Conservation (phyloP, 2,797 vertebrate species). For the Brachyalestes nurse region DNA sequence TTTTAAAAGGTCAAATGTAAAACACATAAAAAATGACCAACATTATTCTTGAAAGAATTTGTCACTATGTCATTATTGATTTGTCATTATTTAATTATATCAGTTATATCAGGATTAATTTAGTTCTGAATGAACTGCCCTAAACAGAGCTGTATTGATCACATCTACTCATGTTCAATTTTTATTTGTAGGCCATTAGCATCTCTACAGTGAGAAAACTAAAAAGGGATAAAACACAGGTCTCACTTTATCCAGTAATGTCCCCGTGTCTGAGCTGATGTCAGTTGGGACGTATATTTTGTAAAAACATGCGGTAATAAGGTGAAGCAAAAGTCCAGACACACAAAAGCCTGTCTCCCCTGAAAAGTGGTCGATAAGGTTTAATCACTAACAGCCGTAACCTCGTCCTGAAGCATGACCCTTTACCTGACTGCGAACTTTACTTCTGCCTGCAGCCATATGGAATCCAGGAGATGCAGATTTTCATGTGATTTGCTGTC, state of each 20-base stretch:
- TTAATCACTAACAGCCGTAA: conserved; percentile 52
- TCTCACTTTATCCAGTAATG: neutral
- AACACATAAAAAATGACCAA: too few species aligned
- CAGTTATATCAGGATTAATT: too few species aligned
- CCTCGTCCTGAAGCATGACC: conserved; percentile 65
- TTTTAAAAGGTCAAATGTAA: too few species aligned
- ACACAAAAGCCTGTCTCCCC: neutral
- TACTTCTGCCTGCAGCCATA: conserved; percentile 35
- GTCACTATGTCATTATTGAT: too few species aligned
- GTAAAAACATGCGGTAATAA: neutral
- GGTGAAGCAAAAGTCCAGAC: neutral
- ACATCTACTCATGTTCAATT: too few species aligned
- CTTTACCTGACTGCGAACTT: conserved; percentile 78
- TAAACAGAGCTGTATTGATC: too few species aligned
- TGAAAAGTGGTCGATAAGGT: neutral
- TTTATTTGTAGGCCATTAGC: too few species aligned
- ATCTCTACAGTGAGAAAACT: neutral
- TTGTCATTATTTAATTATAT: too few species aligned
- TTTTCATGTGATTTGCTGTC: conserved; percentile 20
- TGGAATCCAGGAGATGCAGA: conserved; percentile 23
- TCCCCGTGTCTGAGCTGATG: neutral
- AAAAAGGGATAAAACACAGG: neutral
- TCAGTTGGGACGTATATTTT: neutral
- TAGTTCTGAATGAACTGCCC: too few species aligned
- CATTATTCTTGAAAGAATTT: too few species aligned